These are phyloP conservation scores for Pagetopsis macropterus DNA, from an alignment of 2,797 vertebrate genomes.

Conservation along the genomic window DNA sequence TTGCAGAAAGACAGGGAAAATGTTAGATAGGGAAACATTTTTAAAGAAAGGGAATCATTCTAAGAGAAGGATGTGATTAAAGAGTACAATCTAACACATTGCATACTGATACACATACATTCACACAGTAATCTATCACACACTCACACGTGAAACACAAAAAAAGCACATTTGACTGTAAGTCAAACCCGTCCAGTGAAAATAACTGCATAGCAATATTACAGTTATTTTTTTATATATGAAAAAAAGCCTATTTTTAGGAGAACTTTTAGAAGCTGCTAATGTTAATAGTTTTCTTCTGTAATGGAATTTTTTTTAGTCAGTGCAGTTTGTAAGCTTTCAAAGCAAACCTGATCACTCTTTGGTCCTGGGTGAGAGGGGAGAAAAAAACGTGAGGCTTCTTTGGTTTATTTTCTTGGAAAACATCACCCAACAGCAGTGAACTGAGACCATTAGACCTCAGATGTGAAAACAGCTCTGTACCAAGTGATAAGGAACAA, in stretches of 20 bases:
- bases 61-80: conserved; percentile 40
- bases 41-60: conserved; percentile 56
- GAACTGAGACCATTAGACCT: conserved; percentile 60
- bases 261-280: conserved; percentile 84
- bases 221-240: conserved; percentile 73
- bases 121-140: conserved; percentile 54
- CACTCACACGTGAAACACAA: conserved; percentile 60
- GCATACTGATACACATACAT: conserved; percentile 47
- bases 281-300: conserved; percentile 74
- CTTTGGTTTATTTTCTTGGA: conserved; percentile 44
- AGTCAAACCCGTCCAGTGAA: conserved; percentile 74
- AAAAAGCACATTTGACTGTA: conserved; percentile 75
- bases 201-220: conserved; percentile 67
- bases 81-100: conserved; percentile 67
- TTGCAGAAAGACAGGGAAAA: conserved; percentile 42
- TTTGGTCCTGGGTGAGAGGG: conserved; percentile 35
- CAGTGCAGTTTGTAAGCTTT: conserved; percentile 52
- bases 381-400: conserved; percentile 21
- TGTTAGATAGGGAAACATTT: conserved; percentile 29
- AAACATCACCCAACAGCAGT: conserved; percentile 53
- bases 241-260: conserved; percentile 71
- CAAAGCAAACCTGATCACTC: conserved; percentile 43
- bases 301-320: conserved; percentile 53
- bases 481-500: conserved; percentile 46
- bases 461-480: conserved; percentile 53